These are phyloP conservation scores for Antheraea pernyi DNA, from an alignment of 1,140 invertebrate species.

Conservation along the genomic window DNA sequence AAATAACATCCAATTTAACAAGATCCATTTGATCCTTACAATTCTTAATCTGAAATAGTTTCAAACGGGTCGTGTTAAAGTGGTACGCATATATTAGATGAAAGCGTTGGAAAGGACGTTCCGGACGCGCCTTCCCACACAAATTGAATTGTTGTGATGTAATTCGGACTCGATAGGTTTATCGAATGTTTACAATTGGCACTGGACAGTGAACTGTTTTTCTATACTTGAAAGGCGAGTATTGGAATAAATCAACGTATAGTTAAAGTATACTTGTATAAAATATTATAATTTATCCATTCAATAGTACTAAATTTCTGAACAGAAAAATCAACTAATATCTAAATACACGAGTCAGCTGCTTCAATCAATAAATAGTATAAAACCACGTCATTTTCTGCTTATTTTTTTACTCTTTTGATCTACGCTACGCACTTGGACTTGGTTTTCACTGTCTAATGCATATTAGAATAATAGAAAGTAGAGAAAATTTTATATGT, in stretches of 20 bases:
- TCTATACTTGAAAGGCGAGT: background rate
- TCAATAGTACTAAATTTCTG: no score
- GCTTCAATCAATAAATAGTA: no score
- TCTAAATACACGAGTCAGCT: no score
- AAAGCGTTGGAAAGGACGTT: conserved; percentile 38
- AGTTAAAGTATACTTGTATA: no score
- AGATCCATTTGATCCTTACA: conserved; percentile 11
- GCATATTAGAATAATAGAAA: no score
- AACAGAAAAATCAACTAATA: no score
- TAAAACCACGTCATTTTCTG: no score
- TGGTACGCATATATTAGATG: conserved; percentile 12
- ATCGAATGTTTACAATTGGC: conserved; percentile 37
- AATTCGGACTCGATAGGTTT: conserved; percentile 39
- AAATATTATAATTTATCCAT: no score
- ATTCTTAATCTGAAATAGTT: background rate
- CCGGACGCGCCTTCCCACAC: conserved; percentile 49
- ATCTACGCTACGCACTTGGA: no score
- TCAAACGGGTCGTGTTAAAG: background rate
- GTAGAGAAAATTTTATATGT: no score
- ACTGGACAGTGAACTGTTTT: conserved; percentile 1
- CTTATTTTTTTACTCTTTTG: no score
- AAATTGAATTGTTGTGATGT: conserved; percentile 48
- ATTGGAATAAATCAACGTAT: background rate
- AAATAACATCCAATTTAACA: conserved; percentile 32
- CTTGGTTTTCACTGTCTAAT: no score